phyloP scores from a whole-genome alignment of 64 coral and sea anemone species.

The Dendrophyllia cribrosa region DNA sequence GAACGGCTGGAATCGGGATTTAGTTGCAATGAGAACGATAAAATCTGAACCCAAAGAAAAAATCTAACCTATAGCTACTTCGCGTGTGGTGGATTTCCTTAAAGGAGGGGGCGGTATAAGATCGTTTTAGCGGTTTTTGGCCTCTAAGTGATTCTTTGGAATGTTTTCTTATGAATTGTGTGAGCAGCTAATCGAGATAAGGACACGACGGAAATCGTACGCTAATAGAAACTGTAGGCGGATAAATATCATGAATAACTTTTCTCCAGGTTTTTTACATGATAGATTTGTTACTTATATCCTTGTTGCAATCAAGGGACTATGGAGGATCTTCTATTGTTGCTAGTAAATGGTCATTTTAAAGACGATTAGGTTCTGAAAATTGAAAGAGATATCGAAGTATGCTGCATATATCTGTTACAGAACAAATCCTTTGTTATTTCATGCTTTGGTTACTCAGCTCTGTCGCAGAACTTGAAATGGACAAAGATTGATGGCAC shows the following conservation, averaged over 20 bases:
- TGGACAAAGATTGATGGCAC: no score
- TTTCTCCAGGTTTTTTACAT: neutral
- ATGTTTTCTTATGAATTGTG: conserved; percentile 6
- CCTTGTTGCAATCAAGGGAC: no score
- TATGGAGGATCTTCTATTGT: neutral
- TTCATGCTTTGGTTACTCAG: no score
- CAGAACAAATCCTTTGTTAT: no score
- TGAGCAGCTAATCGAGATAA: conserved; percentile 3
- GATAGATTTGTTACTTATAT: neutral
- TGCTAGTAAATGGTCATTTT: neutral
- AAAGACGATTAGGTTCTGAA: neutral
- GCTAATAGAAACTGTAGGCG: neutral
- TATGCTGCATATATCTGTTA: no score
- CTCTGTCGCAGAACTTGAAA: no score
- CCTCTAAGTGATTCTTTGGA: neutral
- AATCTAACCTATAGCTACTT: neutral
- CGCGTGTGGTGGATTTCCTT: conserved; percentile 13
- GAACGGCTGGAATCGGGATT: neutral
- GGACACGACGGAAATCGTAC: neutral
- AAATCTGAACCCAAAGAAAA: neutral
- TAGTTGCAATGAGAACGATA: neutral
- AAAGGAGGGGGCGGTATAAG: neutral
- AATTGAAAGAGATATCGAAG: neutral
- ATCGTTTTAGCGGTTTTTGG: conserved; percentile 5
- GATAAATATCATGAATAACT: neutral